Evolutionary conservation across 1,140 invertebrate species (phyloP).

Genomic region (Ceratosolen fusciceps): DNA sequence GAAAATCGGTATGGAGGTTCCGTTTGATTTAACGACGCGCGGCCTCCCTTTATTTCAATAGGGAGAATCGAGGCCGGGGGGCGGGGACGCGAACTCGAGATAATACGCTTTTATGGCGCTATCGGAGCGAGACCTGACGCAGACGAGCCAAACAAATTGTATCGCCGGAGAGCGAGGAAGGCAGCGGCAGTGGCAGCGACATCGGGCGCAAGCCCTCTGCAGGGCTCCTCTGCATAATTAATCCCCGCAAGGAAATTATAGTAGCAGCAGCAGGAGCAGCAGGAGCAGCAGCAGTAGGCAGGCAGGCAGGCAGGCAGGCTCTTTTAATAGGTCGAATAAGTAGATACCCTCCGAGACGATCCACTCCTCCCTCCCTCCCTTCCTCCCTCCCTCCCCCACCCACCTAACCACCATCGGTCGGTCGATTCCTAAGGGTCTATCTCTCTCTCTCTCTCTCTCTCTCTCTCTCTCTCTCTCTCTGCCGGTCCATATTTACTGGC

Average conservation of each 20-base stretch:
- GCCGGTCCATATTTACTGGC: too few species aligned
- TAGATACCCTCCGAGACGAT: neutral
- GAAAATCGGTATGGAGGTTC: constrained; percentile 13
- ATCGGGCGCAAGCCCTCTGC: too few species aligned
- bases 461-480: too few species aligned
- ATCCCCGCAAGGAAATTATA: constrained; percentile 39
- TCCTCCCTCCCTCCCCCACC: neutral
- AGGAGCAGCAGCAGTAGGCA: too few species aligned
- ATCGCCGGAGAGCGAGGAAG: too few species aligned
- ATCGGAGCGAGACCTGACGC: neutral
- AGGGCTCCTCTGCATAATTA: constrained; percentile 46
- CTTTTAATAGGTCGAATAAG: constrained; percentile 42
- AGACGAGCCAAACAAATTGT: constrained; percentile 10
- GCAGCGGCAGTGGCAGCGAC: neutral
- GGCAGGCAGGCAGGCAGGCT: too few species aligned
- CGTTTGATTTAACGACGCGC: constrained; percentile 37
- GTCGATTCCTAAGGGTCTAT: constrained; percentile 45
- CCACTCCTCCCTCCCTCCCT: neutral
- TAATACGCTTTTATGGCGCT: constrained; percentile 30
- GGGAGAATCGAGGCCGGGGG: neutral
- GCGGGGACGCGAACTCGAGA: neutral
- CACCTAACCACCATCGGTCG: neutral
- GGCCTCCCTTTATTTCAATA: constrained; percentile 39
- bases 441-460: too few species aligned
- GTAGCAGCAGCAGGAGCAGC: too few species aligned